phyloP scores from a whole-genome alignment of 2,888 invertebrate genomes.

The Nysson spinosus region DNA sequence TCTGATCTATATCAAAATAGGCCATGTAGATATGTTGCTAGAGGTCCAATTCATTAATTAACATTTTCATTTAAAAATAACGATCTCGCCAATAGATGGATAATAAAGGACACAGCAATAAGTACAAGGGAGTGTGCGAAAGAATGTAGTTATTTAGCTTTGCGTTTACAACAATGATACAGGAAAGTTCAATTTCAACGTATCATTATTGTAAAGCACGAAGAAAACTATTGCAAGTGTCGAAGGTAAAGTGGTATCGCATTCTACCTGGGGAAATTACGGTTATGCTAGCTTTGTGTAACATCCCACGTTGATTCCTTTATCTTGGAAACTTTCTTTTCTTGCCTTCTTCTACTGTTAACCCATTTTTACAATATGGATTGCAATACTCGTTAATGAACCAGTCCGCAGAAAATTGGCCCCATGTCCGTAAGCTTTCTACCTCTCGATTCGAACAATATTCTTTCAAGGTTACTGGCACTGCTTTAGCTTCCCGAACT shows the following conservation, averaged over 20 bases:
- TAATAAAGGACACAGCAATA: no score
- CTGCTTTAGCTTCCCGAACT: no score
- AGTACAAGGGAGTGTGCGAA: no score
- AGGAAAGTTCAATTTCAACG: no score
- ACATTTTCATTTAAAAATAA: no score
- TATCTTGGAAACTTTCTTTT: neutral
- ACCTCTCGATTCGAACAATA: neutral
- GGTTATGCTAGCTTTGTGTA: constrained; percentile 3
- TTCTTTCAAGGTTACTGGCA: neutral
- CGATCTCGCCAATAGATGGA: no score
- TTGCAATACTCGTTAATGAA: constrained; percentile 1
- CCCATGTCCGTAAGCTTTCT: neutral
- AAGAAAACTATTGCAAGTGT: no score
- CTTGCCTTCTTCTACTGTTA: neutral
- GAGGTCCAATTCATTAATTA: no score
- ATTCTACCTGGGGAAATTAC: constrained; percentile 8
- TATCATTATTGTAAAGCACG: no score
- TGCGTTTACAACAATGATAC: neutral
- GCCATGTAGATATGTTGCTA: no score
- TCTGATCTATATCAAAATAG: no score
- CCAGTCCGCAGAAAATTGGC: neutral
- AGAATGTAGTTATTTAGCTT: neutral
- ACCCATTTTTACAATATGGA: neutral
- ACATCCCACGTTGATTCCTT: neutral
- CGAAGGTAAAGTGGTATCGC: constrained; percentile 12